Evolutionary conservation across 2,888 invertebrate species (phyloP).

Genomic region (Dichetophora obliterata): DNA sequence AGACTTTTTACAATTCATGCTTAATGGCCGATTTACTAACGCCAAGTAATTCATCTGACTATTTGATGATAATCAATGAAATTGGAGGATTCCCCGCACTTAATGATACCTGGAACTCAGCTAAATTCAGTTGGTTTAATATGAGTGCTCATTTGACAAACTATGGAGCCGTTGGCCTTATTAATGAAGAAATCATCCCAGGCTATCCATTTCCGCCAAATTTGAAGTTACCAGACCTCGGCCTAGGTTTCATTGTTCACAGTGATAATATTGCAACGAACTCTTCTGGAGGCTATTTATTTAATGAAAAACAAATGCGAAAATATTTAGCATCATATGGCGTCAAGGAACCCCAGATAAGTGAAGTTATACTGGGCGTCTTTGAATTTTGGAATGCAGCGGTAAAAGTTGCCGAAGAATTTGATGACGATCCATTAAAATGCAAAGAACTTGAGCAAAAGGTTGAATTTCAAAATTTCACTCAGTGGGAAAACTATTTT

Average conservation of each 20-base stretch:
- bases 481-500: constrained; percentile 56
- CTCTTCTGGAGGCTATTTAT: constrained; percentile 56
- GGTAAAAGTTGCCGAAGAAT: constrained; percentile 49
- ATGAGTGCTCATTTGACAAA: constrained; percentile 64
- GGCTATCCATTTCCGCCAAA: constrained; percentile 60
- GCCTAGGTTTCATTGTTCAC: constrained; percentile 61
- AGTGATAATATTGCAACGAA: constrained; percentile 61
- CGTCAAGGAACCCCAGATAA: constrained; percentile 51
- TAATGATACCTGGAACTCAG: constrained; percentile 54
- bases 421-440: constrained; percentile 48
- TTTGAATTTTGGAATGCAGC: constrained; percentile 59
- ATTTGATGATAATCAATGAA: constrained; percentile 57
- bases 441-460: constrained; percentile 43
- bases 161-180: constrained; percentile 54
- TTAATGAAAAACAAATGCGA: constrained; percentile 60
- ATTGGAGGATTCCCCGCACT: constrained; percentile 67
- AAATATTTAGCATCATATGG: constrained; percentile 56
- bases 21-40: constrained; percentile 57
- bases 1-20: constrained; percentile 59
- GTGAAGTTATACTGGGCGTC: constrained; percentile 53
- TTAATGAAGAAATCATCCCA: constrained; percentile 54
- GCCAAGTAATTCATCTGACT: constrained; percentile 56
- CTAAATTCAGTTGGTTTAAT: constrained; percentile 64
- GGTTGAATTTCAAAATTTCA: constrained; percentile 12
- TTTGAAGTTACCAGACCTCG: constrained; percentile 61